Base-by-base conservation (phyloP, 2,797 vertebrate species). In the Ispidina picta region DNA sequence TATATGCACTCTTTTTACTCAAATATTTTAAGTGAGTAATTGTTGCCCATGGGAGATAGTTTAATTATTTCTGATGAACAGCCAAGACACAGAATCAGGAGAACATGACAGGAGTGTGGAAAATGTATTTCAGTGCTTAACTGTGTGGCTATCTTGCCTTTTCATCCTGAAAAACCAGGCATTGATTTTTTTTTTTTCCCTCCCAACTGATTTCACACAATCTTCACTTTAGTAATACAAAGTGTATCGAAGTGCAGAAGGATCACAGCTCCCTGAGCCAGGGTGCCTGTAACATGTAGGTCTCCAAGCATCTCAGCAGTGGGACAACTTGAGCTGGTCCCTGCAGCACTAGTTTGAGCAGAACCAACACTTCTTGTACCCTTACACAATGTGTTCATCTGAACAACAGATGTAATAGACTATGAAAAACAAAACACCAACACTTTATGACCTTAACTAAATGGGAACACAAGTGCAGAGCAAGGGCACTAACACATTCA, bases 51-150 rank as follows among this genome's bases (percentile, higher is more conserved):
- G 97, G 97, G 97, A 97, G 95, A 96, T 92, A 96, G 95, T 97
- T 97, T 98, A 97, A 97, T 98, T 97, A 97, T 97, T 97, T 97
- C 97, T 97, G 96, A 97, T 94, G 97, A 98, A 93, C 96, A 97
- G 95, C 90, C 80, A 92, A 93, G 96, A 93, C 93, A 90, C 56
- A n/a, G 96, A 96, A 97, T 94, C 90, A 72, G 73, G 85, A 96
- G 95, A 96, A 97, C 94, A 96, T 91, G 97, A 97, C 95, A 96
- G 89, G 93, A 95, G 92, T 58, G 74, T 89, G 91, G 93, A 97
- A 97, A 96, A 94, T 68, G 62, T 64, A 75, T 94, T 95, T 95
- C 43, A 56, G 80, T 89, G 94, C 95, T 97, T 98, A 98, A 97
- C 96, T 97, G 97, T 94, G 86, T 83, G 54, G 95, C 92, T 97